Evolutionary conservation across 2,888 invertebrate species (phyloP).

Genomic region (Steinernema hermaphroditum): DNA sequence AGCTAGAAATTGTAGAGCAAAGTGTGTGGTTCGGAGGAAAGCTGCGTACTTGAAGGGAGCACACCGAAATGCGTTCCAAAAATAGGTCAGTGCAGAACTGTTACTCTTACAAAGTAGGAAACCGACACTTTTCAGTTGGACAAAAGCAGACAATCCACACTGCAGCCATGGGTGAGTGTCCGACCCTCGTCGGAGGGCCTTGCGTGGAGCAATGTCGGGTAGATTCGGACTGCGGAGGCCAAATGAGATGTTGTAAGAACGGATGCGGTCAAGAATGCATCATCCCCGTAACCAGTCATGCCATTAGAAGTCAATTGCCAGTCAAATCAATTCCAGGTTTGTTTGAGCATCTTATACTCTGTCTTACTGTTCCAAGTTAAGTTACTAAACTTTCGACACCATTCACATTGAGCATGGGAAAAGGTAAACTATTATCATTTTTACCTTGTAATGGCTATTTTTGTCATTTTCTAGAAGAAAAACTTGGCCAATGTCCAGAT

Average conservation of each 20-base stretch:
- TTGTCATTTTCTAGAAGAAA: slow-evolving; percentile 14
- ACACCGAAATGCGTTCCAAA: slow-evolving; percentile 49
- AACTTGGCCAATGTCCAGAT: slow-evolving; percentile 40
- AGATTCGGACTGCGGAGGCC: slow-evolving; percentile 54
- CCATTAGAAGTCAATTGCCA: slow-evolving; percentile 44
- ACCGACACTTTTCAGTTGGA: background rate
- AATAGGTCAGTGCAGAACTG: slow-evolving; percentile 43
- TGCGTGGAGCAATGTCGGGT: slow-evolving; percentile 55
- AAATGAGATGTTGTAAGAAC: slow-evolving; percentile 57
- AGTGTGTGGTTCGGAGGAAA: slow-evolving; percentile 49
- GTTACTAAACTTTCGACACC: slow-evolving; percentile 12
- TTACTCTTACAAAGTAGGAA: background rate
- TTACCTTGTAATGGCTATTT: background rate
- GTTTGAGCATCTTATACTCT: background rate
- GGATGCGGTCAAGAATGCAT: slow-evolving; percentile 63
- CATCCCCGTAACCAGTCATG: slow-evolving; percentile 47
- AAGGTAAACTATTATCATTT: background rate
- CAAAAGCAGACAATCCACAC: slow-evolving; percentile 25
- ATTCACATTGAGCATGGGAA: slow-evolving; percentile 12
- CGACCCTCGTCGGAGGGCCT: slow-evolving; percentile 53
- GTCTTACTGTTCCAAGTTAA: background rate
- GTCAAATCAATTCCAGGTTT: slow-evolving; percentile 37
- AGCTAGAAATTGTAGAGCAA: slow-evolving; percentile 40
- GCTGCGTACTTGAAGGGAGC: slow-evolving; percentile 46
- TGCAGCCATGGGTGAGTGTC: slow-evolving; percentile 48